Conservation (phyloP, 2,888 invertebrate genomes). For the Lucinisca nassula region DNA sequence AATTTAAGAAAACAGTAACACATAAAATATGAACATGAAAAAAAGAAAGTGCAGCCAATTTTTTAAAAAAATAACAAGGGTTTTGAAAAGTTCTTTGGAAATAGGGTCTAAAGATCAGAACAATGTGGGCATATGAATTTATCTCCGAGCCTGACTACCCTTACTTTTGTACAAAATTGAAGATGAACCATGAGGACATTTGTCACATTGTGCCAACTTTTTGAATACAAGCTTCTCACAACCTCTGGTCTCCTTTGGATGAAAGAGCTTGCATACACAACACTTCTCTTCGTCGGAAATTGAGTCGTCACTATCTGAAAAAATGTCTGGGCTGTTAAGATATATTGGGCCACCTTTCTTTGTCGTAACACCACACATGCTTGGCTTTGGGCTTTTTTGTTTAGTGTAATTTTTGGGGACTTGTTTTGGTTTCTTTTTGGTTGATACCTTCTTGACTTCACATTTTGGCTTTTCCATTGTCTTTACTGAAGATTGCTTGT, state of each 20-base stretch:
- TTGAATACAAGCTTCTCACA: conserved; percentile 17
- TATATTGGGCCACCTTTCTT: conserved; percentile 10
- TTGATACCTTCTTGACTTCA: no score
- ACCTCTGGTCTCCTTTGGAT: background rate
- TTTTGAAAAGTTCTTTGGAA: background rate
- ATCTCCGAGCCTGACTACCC: conserved; percentile 13
- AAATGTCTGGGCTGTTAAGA: background rate
- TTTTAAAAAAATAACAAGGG: no score
- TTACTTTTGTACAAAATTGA: conserved; percentile 8
- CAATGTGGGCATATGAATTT: conserved; percentile 36
- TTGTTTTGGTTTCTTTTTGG: background rate
- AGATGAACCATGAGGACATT: conserved; percentile 34
- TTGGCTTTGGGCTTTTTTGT: background rate
- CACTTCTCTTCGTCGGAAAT: conserved; percentile 17
- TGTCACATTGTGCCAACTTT: conserved; percentile 36
- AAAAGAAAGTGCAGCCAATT: background rate
- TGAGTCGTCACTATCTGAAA: background rate
- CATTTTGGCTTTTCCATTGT: background rate
- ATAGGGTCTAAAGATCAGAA: background rate
- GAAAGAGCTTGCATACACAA: conserved; percentile 24
- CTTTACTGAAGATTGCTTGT: background rate
- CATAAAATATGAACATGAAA: background rate
- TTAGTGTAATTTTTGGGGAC: background rate
- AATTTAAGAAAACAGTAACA: background rate
- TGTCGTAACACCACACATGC: background rate